Evolutionary conservation across 2,113 vertebrate species (phyloP), one percentile per base, ranked within the genome.

Genomic region (Semicossyphus pulcher): DNA sequence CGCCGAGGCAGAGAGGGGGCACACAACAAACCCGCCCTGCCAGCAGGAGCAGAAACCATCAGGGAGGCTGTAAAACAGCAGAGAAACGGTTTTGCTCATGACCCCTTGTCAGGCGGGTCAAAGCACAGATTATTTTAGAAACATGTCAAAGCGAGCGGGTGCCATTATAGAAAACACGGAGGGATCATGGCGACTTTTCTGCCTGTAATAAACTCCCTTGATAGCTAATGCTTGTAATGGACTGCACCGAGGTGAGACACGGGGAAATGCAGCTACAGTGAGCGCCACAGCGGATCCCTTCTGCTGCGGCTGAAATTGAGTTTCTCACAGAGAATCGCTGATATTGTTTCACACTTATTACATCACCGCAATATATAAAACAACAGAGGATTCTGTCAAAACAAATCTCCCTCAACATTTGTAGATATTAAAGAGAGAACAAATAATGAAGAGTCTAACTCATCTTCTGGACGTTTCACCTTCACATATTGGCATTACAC

Each of bases 31-130:
- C 48, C 12, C 59, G 42, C 20, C n/a, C 36, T 49, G 57, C 44
- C 54, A 23, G 34, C 42, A n/a, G 47, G 18, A 68, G 47, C 20
- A 70, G 60, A 70, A 82, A 60, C 71, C 82, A 74, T 58, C 16
- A 25, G 76, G 72, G 63, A 73, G 37, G 59, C 58, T 56, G 67
- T 70, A 66, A 83, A 87, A 76, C 80, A 76, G 64, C 44, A 58
- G 51, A 66, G 16, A 75, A 86, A 84, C 42, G 53, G 14, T 54
- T 85, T 79, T 73, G 51, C 32, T 69, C 45, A 42, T 60, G 59
- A 56, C 83, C 68, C 54, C 62, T 31, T 72, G 71, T 69, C 81
- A 70, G 62, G 5, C 4, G 26, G 80, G 72, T 76, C 76, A 54
- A 11, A 51, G 59, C 11, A n/a, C 36, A 44, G 44, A 74, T 79